Evolutionary conservation across 2,797 vertebrate genomes (phyloP), one percentile per base, ranked within the genome.

Genomic region (Fistularia commersonii): DNA sequence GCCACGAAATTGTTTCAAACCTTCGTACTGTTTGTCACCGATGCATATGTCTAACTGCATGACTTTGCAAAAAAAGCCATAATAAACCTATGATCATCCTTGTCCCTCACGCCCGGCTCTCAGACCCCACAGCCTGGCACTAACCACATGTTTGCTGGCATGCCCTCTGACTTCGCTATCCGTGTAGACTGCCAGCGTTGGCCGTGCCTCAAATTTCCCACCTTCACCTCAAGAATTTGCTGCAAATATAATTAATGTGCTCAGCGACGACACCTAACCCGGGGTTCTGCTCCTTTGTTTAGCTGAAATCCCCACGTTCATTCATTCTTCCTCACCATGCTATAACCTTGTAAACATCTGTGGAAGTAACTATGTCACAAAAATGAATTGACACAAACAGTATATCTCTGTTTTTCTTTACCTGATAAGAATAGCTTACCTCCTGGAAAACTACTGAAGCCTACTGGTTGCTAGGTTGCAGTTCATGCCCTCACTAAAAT

Each of bases 301-400:
- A 45, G 59, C 66, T 51, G 61, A 15, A 39, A 11, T 23, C 2
- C 23, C 23, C 23, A 23, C 23, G 4, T 64, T 63, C 32, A 7
- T 39, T 58, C 63, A 6, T 51, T 61, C 51, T 72, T 77, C 65
- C 65, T 35, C 50, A 68, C 41, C 69, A 41, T 15, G 61, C 66
- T 73, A 57, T 77, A 69, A 83, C 80, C 83, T 84, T 83, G 79
- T 70, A 74, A 77, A 78, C 80, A 82, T 79, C 74, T 82, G 76
- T 55, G 74, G 50, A 54, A 56, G 10, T 45, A 69, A 77, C 48
- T 43, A 68, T 64, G 72, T 51, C 66, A 61, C 54, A 56, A 55
- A 44, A 50, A 61, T 58, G 43, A 64, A 54, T 55, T 61, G 51
- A 60, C 56, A 47, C 48, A 23, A 2, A 23, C 23, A 23, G 23